A percentile compares a stretch with the other conserved stretches of the same genome.
Evolutionary conservation across 2,797 vertebrate genomes (phyloP).

Genomic region (Cetoscarus ocellatus): DNA sequence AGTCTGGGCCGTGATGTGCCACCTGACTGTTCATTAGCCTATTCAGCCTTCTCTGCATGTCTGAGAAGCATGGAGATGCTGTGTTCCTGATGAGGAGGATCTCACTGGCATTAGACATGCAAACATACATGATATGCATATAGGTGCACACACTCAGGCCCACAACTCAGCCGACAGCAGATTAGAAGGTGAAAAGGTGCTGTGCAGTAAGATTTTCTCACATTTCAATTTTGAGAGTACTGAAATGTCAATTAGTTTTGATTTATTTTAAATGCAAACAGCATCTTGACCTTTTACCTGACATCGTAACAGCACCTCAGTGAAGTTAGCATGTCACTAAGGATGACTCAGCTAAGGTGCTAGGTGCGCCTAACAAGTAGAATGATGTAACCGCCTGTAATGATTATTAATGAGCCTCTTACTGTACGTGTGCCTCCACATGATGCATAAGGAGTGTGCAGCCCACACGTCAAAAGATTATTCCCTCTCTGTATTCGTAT

Average conservation of each 20-base stretch:
- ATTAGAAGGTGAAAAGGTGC: neutral
- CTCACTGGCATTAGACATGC: conserved; percentile 61
- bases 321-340: conserved; percentile 23
- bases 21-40: conserved; percentile 95
- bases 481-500: conserved; percentile 71
- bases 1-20: conserved; percentile 70
- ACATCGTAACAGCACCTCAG: conserved; percentile 22
- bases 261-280: conserved; percentile 17
- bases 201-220: conserved; percentile 8
- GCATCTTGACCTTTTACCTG: neutral
- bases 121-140: conserved; percentile 54
- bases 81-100: conserved; percentile 60
- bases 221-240: conserved; percentile 1
- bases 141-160: conserved; percentile 23
- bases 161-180: conserved; percentile 3
- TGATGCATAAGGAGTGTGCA: conserved; percentile 60
- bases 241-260: no score
- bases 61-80: conserved; percentile 88
- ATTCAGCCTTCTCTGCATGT: conserved; percentile 90
- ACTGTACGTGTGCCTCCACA: conserved; percentile 51
- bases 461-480: conserved; percentile 64
- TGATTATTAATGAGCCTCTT: conserved; percentile 74
- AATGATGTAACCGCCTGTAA: conserved; percentile 75
- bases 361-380: conserved; percentile 66
- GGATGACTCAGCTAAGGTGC: conserved; percentile 72